Evolutionary conservation across 2,888 invertebrate genomes (phyloP).

Genomic region (Himalopsyche kuldschensis): DNA sequence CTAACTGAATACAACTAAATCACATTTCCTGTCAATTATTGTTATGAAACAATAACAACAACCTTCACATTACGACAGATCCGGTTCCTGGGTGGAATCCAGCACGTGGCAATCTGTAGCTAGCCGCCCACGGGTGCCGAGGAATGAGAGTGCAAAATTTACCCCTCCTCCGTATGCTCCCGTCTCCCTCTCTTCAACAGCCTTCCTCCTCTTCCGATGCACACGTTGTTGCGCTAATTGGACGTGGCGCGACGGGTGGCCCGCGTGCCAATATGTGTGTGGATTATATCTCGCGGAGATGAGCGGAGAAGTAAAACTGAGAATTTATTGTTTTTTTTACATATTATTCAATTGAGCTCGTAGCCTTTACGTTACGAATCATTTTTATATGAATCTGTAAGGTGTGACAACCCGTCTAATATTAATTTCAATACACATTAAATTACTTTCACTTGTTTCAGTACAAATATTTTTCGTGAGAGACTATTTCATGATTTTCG

Average conservation of each 20-base stretch:
- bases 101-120: not conserved
- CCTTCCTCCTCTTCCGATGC: not conserved
- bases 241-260: constrained; percentile 6
- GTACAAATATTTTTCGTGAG: too few species aligned
- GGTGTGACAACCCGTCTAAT: too few species aligned
- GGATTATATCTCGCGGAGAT: not conserved
- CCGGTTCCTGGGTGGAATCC: not conserved
- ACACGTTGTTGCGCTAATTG: constrained; percentile 17
- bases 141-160: too few species aligned
- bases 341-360: too few species aligned
- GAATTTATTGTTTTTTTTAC: too few species aligned
- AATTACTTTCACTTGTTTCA: too few species aligned
- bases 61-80: not conserved
- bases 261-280: not conserved
- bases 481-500: too few species aligned
- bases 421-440: too few species aligned
- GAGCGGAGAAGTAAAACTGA: not conserved
- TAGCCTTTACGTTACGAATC: too few species aligned
- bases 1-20: too few species aligned
- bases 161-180: not conserved
- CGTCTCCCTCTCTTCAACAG: not conserved
- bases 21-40: not conserved
- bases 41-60: not conserved
- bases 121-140: not conserved
- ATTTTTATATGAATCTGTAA: too few species aligned